phyloP scores from a whole-genome alignment of 2,113 vertebrate genomes.

The Sinocyclocheilus grahami region DNA sequence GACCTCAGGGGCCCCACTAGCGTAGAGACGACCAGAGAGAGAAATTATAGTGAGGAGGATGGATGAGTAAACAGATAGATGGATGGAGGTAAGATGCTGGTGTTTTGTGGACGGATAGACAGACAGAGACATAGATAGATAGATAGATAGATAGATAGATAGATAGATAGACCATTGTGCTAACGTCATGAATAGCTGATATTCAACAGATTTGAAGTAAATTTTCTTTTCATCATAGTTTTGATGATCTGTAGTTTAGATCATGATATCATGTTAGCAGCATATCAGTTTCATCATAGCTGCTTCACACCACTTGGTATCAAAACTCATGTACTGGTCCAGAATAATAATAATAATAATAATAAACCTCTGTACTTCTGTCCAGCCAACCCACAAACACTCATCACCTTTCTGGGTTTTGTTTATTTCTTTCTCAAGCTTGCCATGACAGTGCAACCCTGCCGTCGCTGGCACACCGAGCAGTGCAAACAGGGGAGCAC shows the following conservation, averaged over 20 bases:
- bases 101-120: neutral
- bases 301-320: conserved; percentile 21
- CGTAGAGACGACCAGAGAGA: conserved; percentile 43
- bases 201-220: neutral
- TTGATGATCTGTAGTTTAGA: neutral
- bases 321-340: neutral
- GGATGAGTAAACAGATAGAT: conserved; percentile 38
- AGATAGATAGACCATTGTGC: too few relatives aligned
- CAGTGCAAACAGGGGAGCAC: neutral
- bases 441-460: conserved; percentile 36
- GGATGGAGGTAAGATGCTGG: conserved; percentile 1
- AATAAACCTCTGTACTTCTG: neutral
- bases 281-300: conserved; percentile 6
- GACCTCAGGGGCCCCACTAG: conserved; percentile 41
- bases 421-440: conserved; percentile 33
- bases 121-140: neutral
- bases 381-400: conserved; percentile 23
- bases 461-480: conserved; percentile 11
- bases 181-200: neutral
- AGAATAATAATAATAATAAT: neutral
- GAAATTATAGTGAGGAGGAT: conserved; percentile 23
- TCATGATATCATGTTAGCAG: neutral
- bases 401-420: conserved; percentile 18
- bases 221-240: conserved; percentile 5
- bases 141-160: too few relatives aligned